Evolutionary conservation across 2,797 vertebrate species (phyloP), one percentile per base, ranked within the genome.

Genomic region (Limnodromus scolopaceus): DNA sequence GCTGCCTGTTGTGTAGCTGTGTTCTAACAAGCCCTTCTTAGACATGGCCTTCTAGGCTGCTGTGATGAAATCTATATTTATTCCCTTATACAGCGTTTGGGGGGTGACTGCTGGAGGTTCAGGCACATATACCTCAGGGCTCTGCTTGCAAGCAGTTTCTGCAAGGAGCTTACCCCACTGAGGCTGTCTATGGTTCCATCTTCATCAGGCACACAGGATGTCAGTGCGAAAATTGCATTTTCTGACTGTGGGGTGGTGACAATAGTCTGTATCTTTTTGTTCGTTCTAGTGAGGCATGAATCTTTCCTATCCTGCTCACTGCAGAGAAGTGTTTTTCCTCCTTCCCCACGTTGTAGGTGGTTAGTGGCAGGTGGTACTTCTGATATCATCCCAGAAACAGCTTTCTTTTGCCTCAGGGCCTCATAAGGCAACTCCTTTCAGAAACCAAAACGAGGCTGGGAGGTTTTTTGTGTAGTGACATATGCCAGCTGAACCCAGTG

Each of bases 161-260:
- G 9, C 4, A 32, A 63, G 7, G 11, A 4, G 18, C 5, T 66
- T 34, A 43, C 0, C 1, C 14, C 7, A 11, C 9, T 10, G 14
- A 53, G 20, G 8, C 13, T 51, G 6, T 15, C 65, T 3, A 10
- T 22, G 14, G 24, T 39, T 92, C 32, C 17, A 57, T 4, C 7
- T 82, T 84, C 53, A 46, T 3, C 23, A 70, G 22, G 6, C 11
- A 32, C 3, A 16, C 1, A 0, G 32, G 1, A 22, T 23, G 8
- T 48, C 22, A 57, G 19, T 32, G 14, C 57, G 11, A 63, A 84
- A 78, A 43, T 70, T 20, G 1, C 9, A 43, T 81, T 66, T 74
- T 66, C 32, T 78, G 19, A 32, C 22, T 22, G 23, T 16, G 11
- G 4, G 6, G 4, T 49, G 3, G 6, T 28, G 20, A 63, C 6